Evolutionary conservation across 1,140 invertebrate genomes (phyloP).

Genomic region (Drosophila subpulchrella): DNA sequence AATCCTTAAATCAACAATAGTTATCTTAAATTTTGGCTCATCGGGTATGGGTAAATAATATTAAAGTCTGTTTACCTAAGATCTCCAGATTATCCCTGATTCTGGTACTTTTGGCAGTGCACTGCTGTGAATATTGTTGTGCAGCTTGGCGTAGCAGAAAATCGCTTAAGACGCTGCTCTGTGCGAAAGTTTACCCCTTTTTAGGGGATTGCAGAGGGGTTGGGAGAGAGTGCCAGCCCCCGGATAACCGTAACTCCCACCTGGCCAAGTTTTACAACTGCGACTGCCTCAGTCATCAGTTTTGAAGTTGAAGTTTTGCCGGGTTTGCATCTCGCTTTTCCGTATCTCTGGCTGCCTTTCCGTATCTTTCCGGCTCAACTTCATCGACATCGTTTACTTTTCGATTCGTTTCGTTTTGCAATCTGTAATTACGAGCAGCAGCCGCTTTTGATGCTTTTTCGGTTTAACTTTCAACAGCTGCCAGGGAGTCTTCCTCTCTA

Average conservation of each 20-base stretch:
- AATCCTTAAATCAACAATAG: too few species aligned
- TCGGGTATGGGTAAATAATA: background rate
- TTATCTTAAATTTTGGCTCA: background rate
- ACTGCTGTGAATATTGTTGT: constrained; percentile 63
- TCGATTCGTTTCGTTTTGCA: constrained; percentile 67
- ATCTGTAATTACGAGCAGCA: constrained; percentile 72
- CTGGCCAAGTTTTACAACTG: constrained; percentile 42
- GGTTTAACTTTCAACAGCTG: constrained; percentile 76
- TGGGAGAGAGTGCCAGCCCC: background rate
- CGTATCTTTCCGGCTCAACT: constrained; percentile 44
- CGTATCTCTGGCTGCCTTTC: constrained; percentile 27
- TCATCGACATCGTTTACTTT: constrained; percentile 68
- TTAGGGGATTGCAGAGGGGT: background rate
- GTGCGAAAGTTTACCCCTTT: constrained; percentile 59
- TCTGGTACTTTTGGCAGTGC: constrained; percentile 18
- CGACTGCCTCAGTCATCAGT: constrained; percentile 57
- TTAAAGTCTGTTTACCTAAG: background rate
- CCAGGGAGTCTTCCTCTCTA: constrained; percentile 13
- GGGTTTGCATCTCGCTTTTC: constrained; percentile 47
- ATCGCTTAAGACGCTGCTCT: constrained; percentile 70
- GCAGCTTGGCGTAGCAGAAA: constrained; percentile 64
- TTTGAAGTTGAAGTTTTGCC: constrained; percentile 61
- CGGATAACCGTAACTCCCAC: constrained; percentile 8
- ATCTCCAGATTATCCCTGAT: background rate
- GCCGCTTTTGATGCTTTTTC: constrained; percentile 59